phyloP scores from a whole-genome alignment of 2,113 vertebrate genomes.

The Callospermophilus lateralis region DNA sequence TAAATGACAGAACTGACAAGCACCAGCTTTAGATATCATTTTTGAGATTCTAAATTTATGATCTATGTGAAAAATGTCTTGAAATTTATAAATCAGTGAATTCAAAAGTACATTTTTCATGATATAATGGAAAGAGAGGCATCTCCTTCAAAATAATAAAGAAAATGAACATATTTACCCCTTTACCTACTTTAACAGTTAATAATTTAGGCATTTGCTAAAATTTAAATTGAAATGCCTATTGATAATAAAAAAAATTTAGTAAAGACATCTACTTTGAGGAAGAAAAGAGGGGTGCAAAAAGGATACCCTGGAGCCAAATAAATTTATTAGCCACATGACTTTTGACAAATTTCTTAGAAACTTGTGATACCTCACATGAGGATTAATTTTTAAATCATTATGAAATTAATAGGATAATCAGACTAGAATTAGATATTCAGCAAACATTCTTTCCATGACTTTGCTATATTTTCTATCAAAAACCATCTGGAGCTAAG shows the following conservation, averaged over 20 bases:
- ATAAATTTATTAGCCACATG: neutral
- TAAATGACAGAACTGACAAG: constrained; percentile 67
- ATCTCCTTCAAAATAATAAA: constrained; percentile 34
- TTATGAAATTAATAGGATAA: neutral
- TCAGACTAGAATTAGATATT: neutral
- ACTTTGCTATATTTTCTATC: neutral
- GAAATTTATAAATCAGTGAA: constrained; percentile 35
- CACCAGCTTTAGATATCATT: constrained; percentile 51
- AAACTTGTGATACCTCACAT: neutral
- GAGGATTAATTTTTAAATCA: constrained; percentile 21
- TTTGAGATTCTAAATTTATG: constrained; percentile 55
- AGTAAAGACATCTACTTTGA: constrained; percentile 11
- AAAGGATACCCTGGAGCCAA: neutral
- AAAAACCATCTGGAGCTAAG: neutral
- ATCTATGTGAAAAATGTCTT: constrained; percentile 47
- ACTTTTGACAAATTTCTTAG: constrained; percentile 54
- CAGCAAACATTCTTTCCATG: neutral
- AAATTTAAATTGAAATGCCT: constrained; percentile 20
- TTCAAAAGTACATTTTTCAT: constrained; percentile 4
- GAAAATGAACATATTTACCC: neutral
- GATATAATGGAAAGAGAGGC: neutral
- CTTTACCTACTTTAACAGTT: neutral
- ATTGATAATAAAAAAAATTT: constrained; percentile 13
- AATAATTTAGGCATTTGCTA: neutral
- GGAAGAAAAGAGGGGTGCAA: neutral